Conservation (phyloP, 2,888 invertebrate species). For the Pocota personata region DNA sequence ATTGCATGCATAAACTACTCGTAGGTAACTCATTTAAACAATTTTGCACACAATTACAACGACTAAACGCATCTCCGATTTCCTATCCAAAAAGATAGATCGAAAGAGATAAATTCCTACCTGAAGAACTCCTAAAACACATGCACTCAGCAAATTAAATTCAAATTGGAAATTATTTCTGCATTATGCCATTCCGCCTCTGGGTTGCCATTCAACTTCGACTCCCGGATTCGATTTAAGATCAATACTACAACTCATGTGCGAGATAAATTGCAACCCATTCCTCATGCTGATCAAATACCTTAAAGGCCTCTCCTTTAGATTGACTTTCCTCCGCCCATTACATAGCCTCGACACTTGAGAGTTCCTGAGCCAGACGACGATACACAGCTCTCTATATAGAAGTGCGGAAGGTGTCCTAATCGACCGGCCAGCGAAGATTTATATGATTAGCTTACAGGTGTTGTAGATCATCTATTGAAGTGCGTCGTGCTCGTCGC, state of each 20-base stretch:
- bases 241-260: conserved; percentile 12
- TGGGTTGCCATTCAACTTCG: conserved; percentile 3
- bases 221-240: conserved; percentile 33
- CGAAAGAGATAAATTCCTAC: conserved; percentile 29
- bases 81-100: conserved; percentile 6
- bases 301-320: conserved; percentile 53
- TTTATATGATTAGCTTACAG: conserved; percentile 66
- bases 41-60: conserved; percentile 8
- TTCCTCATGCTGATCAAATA: conserved; percentile 60
- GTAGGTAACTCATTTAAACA: not conserved
- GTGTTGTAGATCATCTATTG: conserved; percentile 61
- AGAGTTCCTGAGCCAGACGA: conserved; percentile 6
- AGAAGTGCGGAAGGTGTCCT: conserved; percentile 50
- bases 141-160: conserved; percentile 30
- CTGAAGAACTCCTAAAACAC: conserved; percentile 9
- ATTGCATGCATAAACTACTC: not conserved
- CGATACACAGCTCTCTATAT: not conserved
- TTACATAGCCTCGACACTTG: conserved; percentile 37
- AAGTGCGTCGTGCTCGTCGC: conserved; percentile 34
- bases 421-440: conserved; percentile 38
- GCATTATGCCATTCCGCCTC: not conserved
- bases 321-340: conserved; percentile 48
- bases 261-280: conserved; percentile 49
- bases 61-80: conserved; percentile 5
- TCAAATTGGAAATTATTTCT: conserved; percentile 47